Evolutionary conservation across 2,797 vertebrate species (phyloP).

Genomic region (Oreochromis mossambicus): DNA sequence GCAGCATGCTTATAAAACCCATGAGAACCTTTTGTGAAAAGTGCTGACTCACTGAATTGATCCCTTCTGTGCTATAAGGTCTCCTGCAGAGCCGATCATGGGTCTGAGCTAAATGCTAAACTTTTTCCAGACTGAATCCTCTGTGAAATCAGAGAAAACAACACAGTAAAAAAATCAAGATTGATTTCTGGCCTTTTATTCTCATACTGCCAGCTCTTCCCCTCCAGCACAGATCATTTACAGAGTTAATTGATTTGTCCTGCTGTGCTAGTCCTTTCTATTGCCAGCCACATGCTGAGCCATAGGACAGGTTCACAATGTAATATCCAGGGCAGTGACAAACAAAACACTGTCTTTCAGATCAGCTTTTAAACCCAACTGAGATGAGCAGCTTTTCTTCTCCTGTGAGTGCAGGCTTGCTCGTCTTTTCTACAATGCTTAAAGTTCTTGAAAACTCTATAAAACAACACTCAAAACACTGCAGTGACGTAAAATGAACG

Average conservation of each 20-base stretch:
- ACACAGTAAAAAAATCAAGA: slow-evolving; percentile 15
- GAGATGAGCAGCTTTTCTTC: neutral
- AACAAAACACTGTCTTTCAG: slow-evolving; percentile 19
- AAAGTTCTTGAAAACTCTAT: neutral
- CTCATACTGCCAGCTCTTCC: slow-evolving; percentile 10
- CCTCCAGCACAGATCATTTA: slow-evolving; percentile 43
- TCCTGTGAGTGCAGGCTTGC: neutral
- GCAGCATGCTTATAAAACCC: slow-evolving; percentile 20
- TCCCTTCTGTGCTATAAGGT: slow-evolving; percentile 8
- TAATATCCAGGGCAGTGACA: slow-evolving; percentile 11
- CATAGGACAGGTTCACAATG: slow-evolving; percentile 32
- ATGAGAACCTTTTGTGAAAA: slow-evolving; percentile 4
- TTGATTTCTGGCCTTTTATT: slow-evolving; percentile 43
- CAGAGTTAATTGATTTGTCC: slow-evolving; percentile 64
- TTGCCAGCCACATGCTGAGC: slow-evolving; percentile 35
- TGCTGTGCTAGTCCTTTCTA: slow-evolving; percentile 40
- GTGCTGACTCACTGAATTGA: slow-evolving; percentile 52
- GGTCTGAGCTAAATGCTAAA: slow-evolving; percentile 18
- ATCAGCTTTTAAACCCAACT: slow-evolving; percentile 38
- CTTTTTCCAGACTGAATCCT: neutral
- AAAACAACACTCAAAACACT: neutral
- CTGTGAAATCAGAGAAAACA: slow-evolving; percentile 17
- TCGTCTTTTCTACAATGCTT: neutral
- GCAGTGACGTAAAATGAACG: neutral
- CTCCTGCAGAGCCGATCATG: slow-evolving; percentile 14